A percentile compares a stretch with the other conserved stretches of the same genome.
These are phyloP conservation scores for Coryphaenoides rupestris DNA, from an alignment of 2,113 vertebrate genomes.

Conservation along the genomic window DNA sequence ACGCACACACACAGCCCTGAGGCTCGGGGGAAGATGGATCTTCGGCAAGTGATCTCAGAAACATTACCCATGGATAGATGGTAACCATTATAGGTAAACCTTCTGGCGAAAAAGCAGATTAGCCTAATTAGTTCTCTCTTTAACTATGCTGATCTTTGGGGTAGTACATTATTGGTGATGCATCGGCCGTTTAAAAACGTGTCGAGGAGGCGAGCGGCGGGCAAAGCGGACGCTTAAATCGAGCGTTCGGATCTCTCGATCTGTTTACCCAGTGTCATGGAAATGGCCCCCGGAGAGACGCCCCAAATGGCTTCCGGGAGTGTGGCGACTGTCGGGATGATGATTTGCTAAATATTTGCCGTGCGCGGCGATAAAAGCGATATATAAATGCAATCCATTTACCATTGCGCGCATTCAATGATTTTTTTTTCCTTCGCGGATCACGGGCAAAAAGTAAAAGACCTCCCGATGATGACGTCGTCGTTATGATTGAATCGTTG, in stretches of 20 bases:
- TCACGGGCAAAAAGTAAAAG: too few species aligned
- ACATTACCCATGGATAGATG: constrained; percentile 66
- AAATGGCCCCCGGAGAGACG: constrained; percentile 57
- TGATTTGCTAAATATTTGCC: constrained; percentile 44
- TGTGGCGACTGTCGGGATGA: constrained; percentile 35
- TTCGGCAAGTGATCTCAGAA: constrained; percentile 59
- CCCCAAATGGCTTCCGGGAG: constrained; percentile 46
- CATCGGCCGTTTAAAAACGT: constrained; percentile 64
- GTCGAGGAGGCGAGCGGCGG: constrained; percentile 43
- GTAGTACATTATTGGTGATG: constrained; percentile 53
- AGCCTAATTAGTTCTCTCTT: constrained; percentile 69
- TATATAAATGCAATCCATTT: too few species aligned
- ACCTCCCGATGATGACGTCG: too few species aligned
- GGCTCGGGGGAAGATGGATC: constrained; percentile 65
- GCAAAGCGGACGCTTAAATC: constrained; percentile 63
- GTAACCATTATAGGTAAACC: constrained; percentile 73
- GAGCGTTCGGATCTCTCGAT: constrained; percentile 65
- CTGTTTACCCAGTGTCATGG: constrained; percentile 56
- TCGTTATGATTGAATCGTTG: too few species aligned
- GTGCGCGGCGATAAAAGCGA: constrained; percentile 5
- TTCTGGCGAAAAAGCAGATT: constrained; percentile 67
- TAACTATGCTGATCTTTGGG: constrained; percentile 52
- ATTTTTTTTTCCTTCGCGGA: too few species aligned
- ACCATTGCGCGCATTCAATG: too few species aligned
- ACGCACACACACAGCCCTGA: constrained; percentile 37